Evolutionary conservation across 2,797 vertebrate species (phyloP), one percentile per base, ranked within the genome.

Genomic region (Oryzias sinensis): DNA sequence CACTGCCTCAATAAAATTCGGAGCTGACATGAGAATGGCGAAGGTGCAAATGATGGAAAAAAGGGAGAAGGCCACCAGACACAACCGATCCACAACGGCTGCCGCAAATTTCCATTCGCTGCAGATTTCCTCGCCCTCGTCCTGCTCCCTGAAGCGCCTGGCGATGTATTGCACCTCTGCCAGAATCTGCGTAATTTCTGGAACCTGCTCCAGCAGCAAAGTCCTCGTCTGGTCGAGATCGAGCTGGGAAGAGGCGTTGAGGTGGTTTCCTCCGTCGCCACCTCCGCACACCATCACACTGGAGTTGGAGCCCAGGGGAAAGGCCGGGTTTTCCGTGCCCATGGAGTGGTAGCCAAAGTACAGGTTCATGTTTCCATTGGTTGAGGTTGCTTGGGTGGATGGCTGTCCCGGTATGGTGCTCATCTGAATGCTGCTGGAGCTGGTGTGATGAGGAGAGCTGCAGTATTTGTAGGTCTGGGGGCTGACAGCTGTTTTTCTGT

Each of bases 31-130:
- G 62, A 97, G 90, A 74, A 97, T 96, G 66, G 93, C 94, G 78
- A 96, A 92, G 49, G 95, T 97, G 87, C 94, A 95, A 74, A 96
- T 91, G 79, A 96, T 94, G 64, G 94, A 94, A 81, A 96, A 96
- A 52, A 97, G 91, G 0, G 94, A 94, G 79, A 97, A 97, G 14
- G 93, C 93, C 83, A 97, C 93, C 58, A 97, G 90, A 74, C 95
- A 97, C 11, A 97, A 82, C 13, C 94, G 91, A 83, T 96, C 95
- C 80, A 96, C 93, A 18, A 97, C 94, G 0, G 95, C 94, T 0
- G 95, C 94, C 0, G 94, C 95, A 63, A 97, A 97, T 80, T 96
- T 96, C 95, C 94, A 97, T 76, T 97, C 94, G 16, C 94, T 93
- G 82, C 93, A 94, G 77, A 95, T 82, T 0, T 92, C 94, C 66